Base-by-base conservation (phyloP, 2,113 vertebrate species). In the Rhabdornis inornatus region DNA sequence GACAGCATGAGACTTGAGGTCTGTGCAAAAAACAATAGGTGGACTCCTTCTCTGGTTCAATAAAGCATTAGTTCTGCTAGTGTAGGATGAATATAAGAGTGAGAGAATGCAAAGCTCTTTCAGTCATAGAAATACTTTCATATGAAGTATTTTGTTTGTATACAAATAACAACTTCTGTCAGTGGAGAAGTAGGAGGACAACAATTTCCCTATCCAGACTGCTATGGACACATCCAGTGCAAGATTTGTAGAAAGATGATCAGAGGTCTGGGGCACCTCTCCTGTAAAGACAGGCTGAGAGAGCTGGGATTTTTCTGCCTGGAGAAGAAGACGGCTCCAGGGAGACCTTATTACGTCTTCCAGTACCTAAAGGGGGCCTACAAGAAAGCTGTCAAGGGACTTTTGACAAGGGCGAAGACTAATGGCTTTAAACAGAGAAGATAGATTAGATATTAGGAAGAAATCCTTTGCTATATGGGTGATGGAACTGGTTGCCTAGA, bases 1-100 rank as follows among this genome's bases (percentile, higher is more conserved):
- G 22, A 3, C 2, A 8, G 23, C 0, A 0, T 9, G 12, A n/a
- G 40, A 6, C 33, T 27, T 30, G 33, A 68, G 7, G 11, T 47
- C 33, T 72, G 15, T 56, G 28, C 35, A 39, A 15, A 71, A 83
- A 13, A 3, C 5, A 68, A 30, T 39, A 65, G 25, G 6, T 60
- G 7, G 15, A 12, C 7, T 59, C 7, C 28, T 42, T 23, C 27
- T 68, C 21, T 59, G 9, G 5, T 60, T 85, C 53, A 50, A 12
- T 8, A 64, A 89, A 72, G 45, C 15, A 49, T 42, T 64, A 72
- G 31, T 70, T 64, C 15, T 40, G 7, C 31, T 33, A 10, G 6
- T 53, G 22, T 17, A 44, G 50, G 22, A 56, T 52, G 25, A 53
- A 45, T 15, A 2, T 13, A 39, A n/a, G 13, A 71, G 18, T 33